phyloP scores from a whole-genome alignment of 2,113 vertebrate species.

The Capricornis sumatraensis region DNA sequence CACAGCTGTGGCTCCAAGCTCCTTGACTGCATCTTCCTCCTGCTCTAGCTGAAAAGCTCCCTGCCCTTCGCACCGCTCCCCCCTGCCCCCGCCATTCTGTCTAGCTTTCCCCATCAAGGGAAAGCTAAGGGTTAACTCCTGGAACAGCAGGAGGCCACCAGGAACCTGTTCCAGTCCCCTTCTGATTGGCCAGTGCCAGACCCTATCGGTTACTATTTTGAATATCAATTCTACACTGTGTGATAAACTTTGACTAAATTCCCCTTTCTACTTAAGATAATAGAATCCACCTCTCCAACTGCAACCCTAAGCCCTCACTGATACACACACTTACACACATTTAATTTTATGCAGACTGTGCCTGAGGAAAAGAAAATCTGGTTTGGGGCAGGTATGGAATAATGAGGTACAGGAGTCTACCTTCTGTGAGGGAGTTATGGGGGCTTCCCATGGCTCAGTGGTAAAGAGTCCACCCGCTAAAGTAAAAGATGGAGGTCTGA shows the following conservation, averaged over 20 bases:
- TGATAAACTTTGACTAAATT: neutral
- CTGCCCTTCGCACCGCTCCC: neutral
- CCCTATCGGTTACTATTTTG: neutral
- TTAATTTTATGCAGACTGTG: neutral
- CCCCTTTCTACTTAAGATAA: neutral
- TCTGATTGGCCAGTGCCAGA: neutral
- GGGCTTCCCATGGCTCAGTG: neutral
- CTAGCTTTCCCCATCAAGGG: neutral
- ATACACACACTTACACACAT: neutral
- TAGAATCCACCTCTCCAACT: neutral
- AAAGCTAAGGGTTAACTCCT: neutral
- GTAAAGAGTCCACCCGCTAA: neutral
- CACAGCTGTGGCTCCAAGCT: neutral
- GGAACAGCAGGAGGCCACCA: neutral
- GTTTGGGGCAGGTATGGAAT: neutral
- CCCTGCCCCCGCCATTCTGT: neutral
- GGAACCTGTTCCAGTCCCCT: neutral
- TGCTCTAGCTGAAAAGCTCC: neutral
- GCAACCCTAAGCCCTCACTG: neutral
- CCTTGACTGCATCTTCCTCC: rapidly evolving
- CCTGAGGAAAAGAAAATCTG: neutral
- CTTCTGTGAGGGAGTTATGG: neutral
- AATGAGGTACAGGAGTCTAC: neutral
- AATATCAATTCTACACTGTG: neutral
- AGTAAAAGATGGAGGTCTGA: neutral